These are phyloP conservation scores for Garrulus glandarius DNA, from an alignment of 2,797 vertebrate genomes.

Conservation along the genomic window DNA sequence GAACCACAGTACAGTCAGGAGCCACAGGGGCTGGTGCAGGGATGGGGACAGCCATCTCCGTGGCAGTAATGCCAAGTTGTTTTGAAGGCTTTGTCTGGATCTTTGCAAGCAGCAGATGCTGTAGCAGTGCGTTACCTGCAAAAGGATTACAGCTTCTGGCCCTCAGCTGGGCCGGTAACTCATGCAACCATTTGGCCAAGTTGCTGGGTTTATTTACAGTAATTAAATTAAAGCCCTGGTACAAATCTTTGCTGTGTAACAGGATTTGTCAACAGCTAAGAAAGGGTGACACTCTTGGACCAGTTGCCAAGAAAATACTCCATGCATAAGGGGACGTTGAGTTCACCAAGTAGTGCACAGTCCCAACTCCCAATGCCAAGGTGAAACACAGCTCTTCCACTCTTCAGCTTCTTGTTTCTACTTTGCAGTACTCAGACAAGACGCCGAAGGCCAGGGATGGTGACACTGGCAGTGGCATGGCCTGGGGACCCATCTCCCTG, in stretches of 20 bases:
- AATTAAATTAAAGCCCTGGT: constrained; percentile 45
- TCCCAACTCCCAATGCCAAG: background rate
- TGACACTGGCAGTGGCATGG: fast-evolving
- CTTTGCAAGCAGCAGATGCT: background rate
- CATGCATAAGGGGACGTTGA: background rate
- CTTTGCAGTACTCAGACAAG: background rate
- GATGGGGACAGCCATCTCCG: background rate
- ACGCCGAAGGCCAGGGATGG: background rate
- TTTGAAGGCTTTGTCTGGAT: background rate
- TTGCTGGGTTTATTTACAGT: constrained; percentile 39
- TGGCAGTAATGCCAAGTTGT: background rate
- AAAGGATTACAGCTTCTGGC: background rate
- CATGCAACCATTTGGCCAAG: background rate
- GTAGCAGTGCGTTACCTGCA: background rate
- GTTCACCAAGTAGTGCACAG: background rate
- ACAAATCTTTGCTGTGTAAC: constrained; percentile 43
- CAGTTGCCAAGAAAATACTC: background rate
- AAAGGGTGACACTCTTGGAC: background rate
- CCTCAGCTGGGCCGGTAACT: background rate
- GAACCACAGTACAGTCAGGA: background rate
- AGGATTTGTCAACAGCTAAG: constrained; percentile 30
- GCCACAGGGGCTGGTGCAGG: background rate
- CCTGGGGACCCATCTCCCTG: fast-evolving
- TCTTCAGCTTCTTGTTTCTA: background rate
- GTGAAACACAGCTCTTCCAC: background rate